Evolutionary conservation across 1,140 invertebrate species (phyloP).

Genomic region (Asobara japonica): DNA sequence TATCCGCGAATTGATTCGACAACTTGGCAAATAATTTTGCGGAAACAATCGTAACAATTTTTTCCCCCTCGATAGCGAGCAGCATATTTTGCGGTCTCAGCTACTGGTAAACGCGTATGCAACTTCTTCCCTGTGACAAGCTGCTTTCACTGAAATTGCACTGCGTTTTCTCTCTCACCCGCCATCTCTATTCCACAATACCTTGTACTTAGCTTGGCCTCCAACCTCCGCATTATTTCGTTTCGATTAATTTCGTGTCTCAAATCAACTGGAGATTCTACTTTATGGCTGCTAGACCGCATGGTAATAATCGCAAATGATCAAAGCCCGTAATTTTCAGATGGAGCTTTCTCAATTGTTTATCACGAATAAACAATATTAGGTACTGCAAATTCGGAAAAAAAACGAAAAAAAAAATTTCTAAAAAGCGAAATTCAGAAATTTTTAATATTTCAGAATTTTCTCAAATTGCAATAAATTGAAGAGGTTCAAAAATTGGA

Average conservation of each 20-base stretch:
- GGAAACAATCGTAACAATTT: background rate
- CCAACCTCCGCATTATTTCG: background rate
- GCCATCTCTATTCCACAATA: no score
- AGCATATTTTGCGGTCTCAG: background rate
- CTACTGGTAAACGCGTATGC: background rate
- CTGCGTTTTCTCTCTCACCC: background rate
- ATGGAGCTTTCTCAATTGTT: background rate
- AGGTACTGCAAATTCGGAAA: no score
- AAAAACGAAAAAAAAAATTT: no score
- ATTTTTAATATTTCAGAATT: no score
- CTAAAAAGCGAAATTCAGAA: no score
- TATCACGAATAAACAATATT: no score
- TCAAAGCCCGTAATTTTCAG: background rate
- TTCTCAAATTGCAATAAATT: no score
- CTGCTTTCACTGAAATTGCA: background rate
- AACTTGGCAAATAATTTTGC: background rate
- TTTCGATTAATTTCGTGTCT: background rate
- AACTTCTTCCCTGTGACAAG: background rate
- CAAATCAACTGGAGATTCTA: background rate
- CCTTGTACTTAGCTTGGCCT: no score
- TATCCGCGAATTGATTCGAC: background rate
- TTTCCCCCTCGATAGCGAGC: background rate
- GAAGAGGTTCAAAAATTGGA: no score
- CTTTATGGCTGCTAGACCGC: background rate
- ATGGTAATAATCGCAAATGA: background rate